phyloP scores from a whole-genome alignment of 2,888 invertebrate species.

The Caenorhabditis uteleia region DNA sequence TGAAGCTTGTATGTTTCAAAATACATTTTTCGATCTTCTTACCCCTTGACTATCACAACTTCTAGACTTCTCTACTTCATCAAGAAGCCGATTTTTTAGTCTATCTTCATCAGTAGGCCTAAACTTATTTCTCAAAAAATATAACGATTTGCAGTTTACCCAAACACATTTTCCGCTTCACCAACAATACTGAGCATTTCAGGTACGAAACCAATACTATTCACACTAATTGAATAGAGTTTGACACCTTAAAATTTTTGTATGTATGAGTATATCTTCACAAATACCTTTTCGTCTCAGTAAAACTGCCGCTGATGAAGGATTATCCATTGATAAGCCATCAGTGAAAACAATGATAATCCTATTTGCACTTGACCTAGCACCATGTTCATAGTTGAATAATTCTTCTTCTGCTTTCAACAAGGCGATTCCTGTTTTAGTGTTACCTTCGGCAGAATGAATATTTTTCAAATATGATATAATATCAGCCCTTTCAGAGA shows the following conservation, averaged over 20 bases:
- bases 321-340: slow-evolving; percentile 66
- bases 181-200: slow-evolving; percentile 66
- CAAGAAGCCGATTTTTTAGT: slow-evolving; percentile 50
- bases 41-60: slow-evolving; percentile 44
- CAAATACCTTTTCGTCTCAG: slow-evolving; percentile 43
- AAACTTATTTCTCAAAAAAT: slow-evolving; percentile 10
- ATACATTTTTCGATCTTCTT: not conserved
- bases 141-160: slow-evolving; percentile 37
- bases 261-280: not conserved
- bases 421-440: slow-evolving; percentile 45
- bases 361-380: slow-evolving; percentile 51
- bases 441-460: slow-evolving; percentile 39
- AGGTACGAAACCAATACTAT: slow-evolving; percentile 59
- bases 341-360: slow-evolving; percentile 67
- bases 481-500: slow-evolving; percentile 43
- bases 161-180: slow-evolving; percentile 60
- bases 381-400: slow-evolving; percentile 47
- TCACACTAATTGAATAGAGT: slow-evolving; percentile 63
- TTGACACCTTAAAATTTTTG: slow-evolving; percentile 48
- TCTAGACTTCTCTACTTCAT: slow-evolving; percentile 57
- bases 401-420: slow-evolving; percentile 43
- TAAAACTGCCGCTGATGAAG: slow-evolving; percentile 54
- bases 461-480: slow-evolving; percentile 34
- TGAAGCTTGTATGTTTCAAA: not conserved
- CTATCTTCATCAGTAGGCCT: slow-evolving; percentile 54